Conservation (phyloP, 1,140 invertebrate genomes). For the Drosophila kohkoa region DNA sequence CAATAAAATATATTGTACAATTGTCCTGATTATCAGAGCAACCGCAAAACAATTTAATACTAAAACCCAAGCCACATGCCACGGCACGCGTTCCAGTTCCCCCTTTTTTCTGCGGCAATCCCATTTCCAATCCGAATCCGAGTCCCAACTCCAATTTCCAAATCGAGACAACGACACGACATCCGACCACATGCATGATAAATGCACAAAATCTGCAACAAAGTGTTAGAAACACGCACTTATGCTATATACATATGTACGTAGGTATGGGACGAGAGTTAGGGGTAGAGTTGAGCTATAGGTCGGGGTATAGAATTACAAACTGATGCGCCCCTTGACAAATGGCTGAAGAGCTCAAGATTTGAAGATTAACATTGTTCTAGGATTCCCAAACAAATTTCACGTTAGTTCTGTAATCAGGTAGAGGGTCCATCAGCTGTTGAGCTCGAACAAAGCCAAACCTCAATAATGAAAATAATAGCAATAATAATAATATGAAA, state of each 20-base stretch:
- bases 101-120: conserved; percentile 14
- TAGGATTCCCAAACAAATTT: conserved; percentile 58
- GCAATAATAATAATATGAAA: conserved; percentile 38
- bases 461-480: conserved; percentile 51
- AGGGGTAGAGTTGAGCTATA: conserved; percentile 15
- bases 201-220: conserved; percentile 83
- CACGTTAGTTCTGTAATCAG: conserved; percentile 31
- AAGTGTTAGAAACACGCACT: conserved; percentile 81
- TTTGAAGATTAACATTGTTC: conserved; percentile 61
- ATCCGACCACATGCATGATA: conserved; percentile 64
- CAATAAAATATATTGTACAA: conserved; percentile 80
- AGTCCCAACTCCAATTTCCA: conserved; percentile 11
- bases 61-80: conserved; percentile 80
- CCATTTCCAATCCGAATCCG: conserved; percentile 14
- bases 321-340: conserved; percentile 58
- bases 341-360: conserved; percentile 57
- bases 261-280: conserved; percentile 27
- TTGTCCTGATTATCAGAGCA: conserved; percentile 78
- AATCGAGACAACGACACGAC: conserved; percentile 22
- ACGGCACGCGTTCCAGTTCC: conserved; percentile 67
- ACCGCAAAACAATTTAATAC: conserved; percentile 83
- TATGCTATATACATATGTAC: neutral
- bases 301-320: conserved; percentile 66
- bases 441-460: conserved; percentile 42
- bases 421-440: conserved; percentile 22